phyloP scores from a whole-genome alignment of 2,113 vertebrate species.

The Passer domesticus region DNA sequence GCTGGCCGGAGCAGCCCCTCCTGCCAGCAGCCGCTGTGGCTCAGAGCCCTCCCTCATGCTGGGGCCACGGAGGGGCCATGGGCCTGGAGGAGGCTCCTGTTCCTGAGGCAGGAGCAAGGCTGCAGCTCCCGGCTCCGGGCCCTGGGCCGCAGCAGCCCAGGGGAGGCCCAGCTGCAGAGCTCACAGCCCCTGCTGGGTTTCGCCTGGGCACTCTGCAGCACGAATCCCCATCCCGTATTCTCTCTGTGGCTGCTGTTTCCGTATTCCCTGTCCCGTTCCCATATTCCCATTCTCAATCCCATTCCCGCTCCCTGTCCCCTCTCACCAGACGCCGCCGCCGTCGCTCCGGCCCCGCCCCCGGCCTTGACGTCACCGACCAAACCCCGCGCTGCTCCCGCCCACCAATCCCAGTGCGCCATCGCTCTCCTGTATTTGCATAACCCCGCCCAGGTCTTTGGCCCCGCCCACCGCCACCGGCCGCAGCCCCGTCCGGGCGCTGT shows the following conservation, averaged over 20 bases:
- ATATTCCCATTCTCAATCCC: background rate
- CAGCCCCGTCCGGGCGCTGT: too few species aligned
- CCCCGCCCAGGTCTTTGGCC: too few species aligned
- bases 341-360: too few species aligned
- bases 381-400: too few species aligned
- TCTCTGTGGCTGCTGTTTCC: background rate
- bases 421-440: too few species aligned
- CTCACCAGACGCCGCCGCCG: too few species aligned
- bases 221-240: background rate
- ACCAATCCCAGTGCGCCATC: too few species aligned
- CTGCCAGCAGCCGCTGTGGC: background rate
- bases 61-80: background rate
- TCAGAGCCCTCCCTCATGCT: background rate
- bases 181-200: background rate
- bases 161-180: background rate
- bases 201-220: background rate
- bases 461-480: too few species aligned
- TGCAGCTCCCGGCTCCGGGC: background rate
- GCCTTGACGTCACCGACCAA: too few species aligned
- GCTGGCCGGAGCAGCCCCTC: background rate
- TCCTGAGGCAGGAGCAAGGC: background rate
- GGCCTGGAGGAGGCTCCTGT: background rate
- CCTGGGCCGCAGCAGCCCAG: background rate
- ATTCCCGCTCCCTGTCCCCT: background rate
- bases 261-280: background rate